Percentiles rank a stretch among this genome's conserved stretches.
Conservation (phyloP, 2,113 vertebrate species). For the Dromiciops gliroides region DNA sequence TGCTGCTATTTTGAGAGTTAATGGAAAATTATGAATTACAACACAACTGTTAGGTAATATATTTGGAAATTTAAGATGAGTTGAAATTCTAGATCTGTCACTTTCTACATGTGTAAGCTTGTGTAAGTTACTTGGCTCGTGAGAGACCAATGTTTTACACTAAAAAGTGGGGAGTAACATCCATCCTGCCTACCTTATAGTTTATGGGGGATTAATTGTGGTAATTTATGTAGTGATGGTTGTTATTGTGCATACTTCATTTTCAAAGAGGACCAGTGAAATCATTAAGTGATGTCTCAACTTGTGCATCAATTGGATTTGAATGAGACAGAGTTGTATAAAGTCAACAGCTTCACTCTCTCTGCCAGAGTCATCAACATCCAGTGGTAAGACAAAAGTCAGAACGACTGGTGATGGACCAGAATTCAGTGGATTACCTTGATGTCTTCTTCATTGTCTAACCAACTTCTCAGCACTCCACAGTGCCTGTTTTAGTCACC, state of each 20-base stretch:
- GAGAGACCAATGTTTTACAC: background rate
- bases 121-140: background rate
- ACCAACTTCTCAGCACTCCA: background rate
- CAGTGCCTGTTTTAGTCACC: background rate
- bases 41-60: background rate
- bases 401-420: background rate
- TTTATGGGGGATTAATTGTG: background rate
- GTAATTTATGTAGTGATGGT: background rate
- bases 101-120: background rate
- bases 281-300: background rate
- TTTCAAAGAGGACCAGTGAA: background rate
- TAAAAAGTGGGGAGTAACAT: background rate
- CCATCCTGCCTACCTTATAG: background rate
- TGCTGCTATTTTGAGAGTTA: constrained; percentile 31
- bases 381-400: background rate
- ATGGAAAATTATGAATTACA: background rate
- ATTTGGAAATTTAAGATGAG: background rate
- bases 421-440: background rate
- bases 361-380: background rate
- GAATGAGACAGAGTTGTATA: background rate
- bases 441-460: background rate
- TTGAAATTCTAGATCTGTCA: background rate
- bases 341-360: background rate
- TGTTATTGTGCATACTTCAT: background rate
- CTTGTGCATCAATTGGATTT: background rate